Base-by-base conservation (phyloP, 2,797 vertebrate species). In the Galago senegalensis region DNA sequence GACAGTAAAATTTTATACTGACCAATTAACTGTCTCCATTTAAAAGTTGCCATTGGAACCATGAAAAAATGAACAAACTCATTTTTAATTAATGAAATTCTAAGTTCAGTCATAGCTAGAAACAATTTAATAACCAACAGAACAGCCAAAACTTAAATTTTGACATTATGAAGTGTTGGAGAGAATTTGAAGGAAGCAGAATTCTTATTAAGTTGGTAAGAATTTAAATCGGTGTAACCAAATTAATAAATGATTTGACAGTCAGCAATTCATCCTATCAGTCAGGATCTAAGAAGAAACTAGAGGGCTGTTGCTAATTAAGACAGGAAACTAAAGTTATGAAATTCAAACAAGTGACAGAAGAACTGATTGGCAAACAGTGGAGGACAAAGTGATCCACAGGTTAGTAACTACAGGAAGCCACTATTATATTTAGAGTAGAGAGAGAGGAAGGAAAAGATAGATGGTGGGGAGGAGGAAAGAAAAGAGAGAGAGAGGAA, bases 71-170 rank as follows among this genome's bases (percentile, higher is more conserved):
- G 20, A 46, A 70, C 53, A 69, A 86, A 61, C 4, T 65, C 4
- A 77, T 67, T 94, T 93, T 88, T 89, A 73, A 58, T 73, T 93
- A 56, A 18, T 63, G 13, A 93, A 93, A 63, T 88, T 63, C 8
- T 93, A 90, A 87, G 80, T 75, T 53, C 97, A 88, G 73, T 7
- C 7, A 88, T 1, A 46, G 67, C n/a, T 13, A 70, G 34, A 65
- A 76, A 76, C 43, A 84, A 89, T 29, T 82, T 20, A 34, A 87
- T 63, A 84, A 4, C 7, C 21, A 82, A 49, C 18, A 90, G 8
- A 95, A 61, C 34, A 75, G 82, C 11, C 76, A 79, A 63, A 93
- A 84, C 10, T 69, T 40, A 72, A 89, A 5, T 11, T 67, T 25
- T 84, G 60, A 49, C 58, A 58, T 87, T 87, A 60, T 49, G 53